Evolutionary conservation across 2,797 vertebrate genomes (phyloP), one percentile per base, ranked within the genome.

Genomic region (Glossophaga mutica): DNA sequence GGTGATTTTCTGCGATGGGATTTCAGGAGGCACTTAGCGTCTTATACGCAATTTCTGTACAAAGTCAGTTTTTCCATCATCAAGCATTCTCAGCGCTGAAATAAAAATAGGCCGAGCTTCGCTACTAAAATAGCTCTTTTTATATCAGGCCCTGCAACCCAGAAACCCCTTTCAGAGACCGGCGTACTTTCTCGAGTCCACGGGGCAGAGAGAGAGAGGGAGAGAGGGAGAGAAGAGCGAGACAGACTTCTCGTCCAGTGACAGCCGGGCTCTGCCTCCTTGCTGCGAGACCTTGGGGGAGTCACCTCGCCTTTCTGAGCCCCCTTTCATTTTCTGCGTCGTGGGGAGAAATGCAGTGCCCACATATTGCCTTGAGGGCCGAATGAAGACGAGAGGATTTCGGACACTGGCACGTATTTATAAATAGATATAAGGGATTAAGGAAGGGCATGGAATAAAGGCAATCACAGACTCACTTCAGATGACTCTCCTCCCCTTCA

Each of bases 51-150:
- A 68, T 92, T 79, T 88, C 96, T 96, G 95, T 92, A 93, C 95
- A 96, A 89, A 97, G 95, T 87, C 90, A 65, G 79, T 83, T 81
- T 86, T 95, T 90, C 96, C 78, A 73, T 95, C 96, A 90, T 79
- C 86, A 19, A 4, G 77, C 88, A 42, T 96, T 97, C 93, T 96
- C 39, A 37, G 68, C 48, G n/a, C 22, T 95, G 96, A 96, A 96
- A 88, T 71, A 74, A 78, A 96, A 95, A 78, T 29, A 90, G 83
- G 76, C 89, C 83, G 42, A 39, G n/a, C 52, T 78, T 65, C 48
- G 87, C 71, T 65, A 62, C 87, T 65, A 22, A 95, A 94, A 85
- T 65, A 52, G 91, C 59, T 65, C 92, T 84, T 83, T 93, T 93
- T 68, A 50, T 46, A 67, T 29, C 50, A 78, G 70, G 37, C 24